Evolutionary conservation across 2,113 vertebrate species (phyloP).

Genomic region (Turnix velox): DNA sequence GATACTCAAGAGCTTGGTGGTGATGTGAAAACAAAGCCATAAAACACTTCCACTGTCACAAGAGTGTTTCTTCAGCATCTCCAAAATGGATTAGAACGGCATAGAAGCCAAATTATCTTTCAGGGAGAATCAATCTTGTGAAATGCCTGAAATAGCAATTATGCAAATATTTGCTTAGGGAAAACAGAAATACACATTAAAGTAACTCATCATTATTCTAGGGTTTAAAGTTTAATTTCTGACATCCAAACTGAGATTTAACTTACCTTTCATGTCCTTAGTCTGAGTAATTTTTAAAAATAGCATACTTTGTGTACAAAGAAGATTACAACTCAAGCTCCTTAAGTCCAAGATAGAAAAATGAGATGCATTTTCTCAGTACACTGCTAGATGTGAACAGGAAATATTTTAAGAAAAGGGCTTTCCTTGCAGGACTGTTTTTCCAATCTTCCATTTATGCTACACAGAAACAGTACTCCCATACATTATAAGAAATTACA

Average conservation of each 20-base stretch:
- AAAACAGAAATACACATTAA: not conserved
- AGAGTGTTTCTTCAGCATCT: not conserved
- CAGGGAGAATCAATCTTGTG: not conserved
- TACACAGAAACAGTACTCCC: not conserved
- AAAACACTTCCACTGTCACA: not conserved
- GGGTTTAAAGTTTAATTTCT: not conserved
- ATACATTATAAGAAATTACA: not conserved
- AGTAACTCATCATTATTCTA: not conserved
- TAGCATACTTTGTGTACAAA: not conserved
- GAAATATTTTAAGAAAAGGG: not conserved
- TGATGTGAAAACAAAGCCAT: not conserved
- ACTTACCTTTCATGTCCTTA: not conserved
- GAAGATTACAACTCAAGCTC: not conserved
- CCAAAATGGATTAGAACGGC: not conserved
- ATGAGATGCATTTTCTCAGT: not conserved
- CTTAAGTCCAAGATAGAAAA: not conserved
- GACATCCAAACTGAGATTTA: not conserved
- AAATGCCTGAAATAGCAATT: not conserved
- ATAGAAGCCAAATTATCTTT: not conserved
- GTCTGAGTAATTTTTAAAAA: not conserved
- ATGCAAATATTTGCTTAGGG: not conserved
- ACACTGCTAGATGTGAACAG: rapidly evolving
- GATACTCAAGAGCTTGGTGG: not conserved
- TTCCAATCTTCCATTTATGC: not conserved
- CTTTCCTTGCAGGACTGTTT: not conserved